Evolutionary conservation across 92 coral and sea anemone species (phyloP).

Genomic region (Zoanthus gigantus): DNA sequence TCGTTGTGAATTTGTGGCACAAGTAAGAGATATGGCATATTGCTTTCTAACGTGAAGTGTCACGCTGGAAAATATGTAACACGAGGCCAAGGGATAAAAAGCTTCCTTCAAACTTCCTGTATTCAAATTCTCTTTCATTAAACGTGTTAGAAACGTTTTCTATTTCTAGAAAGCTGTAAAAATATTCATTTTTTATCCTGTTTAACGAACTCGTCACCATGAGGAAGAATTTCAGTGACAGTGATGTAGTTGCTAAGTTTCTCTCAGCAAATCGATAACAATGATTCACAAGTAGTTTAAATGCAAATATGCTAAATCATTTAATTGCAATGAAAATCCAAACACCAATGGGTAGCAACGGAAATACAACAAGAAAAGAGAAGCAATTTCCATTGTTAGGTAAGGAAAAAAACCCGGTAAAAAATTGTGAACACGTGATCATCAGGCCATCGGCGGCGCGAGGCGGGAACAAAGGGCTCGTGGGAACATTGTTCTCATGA

Average conservation of each 20-base stretch:
- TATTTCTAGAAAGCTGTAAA: background rate
- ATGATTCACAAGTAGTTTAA: background rate
- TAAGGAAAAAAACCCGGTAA: background rate
- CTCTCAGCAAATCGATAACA: background rate
- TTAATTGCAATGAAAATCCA: background rate
- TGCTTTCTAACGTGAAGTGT: background rate
- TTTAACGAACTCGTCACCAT: background rate
- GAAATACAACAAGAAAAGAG: background rate
- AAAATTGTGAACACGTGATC: slow-evolving; percentile 21
- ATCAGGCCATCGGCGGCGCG: background rate
- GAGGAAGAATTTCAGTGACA: background rate
- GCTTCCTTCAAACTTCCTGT: background rate
- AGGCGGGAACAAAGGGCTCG: slow-evolving; percentile 24
- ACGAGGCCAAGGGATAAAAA: background rate
- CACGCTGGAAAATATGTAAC: background rate
- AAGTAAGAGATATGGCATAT: background rate
- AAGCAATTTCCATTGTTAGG: background rate
- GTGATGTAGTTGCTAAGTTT: background rate
- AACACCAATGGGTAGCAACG: background rate
- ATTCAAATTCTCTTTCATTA: background rate
- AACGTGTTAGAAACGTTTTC: background rate
- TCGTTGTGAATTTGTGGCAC: background rate
- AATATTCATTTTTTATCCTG: background rate
- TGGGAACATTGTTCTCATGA: slow-evolving; percentile 34
- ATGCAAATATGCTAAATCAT: background rate